A percentile compares a stretch with the other conserved stretches of the same genome.
phyloP scores from a whole-genome alignment of 2,797 vertebrate species.

The Notolepis coatsorum region DNA sequence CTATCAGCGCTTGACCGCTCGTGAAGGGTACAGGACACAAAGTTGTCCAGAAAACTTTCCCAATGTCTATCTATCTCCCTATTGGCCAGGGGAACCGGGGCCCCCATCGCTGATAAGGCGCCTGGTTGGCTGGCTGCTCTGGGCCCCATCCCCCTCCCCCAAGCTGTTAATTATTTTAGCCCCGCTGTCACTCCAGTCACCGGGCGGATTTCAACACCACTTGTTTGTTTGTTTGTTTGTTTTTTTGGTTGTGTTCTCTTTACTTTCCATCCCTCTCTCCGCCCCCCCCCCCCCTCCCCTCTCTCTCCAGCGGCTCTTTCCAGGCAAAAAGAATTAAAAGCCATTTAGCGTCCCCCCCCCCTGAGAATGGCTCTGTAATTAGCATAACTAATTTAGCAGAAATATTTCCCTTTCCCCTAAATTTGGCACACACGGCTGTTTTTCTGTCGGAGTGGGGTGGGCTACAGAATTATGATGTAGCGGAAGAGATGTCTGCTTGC shows the following conservation, averaged over 20 bases:
- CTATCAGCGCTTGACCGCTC: conserved; percentile 64
- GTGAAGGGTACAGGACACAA: conserved; percentile 55
- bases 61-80: conserved; percentile 14
- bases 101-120: conserved; percentile 64
- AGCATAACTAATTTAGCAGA: conserved; percentile 87
- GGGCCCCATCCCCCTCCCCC: conserved; percentile 26
- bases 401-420: conserved; percentile 81
- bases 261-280: conserved; percentile 36
- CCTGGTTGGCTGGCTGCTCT: conserved; percentile 41
- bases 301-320: conserved; percentile 73
- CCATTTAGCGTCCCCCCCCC: conserved; percentile 79
- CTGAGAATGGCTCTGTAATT: conserved; percentile 82
- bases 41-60: conserved; percentile 57
- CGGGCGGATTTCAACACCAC: conserved; percentile 36
- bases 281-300: conserved; percentile 40
- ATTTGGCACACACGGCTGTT: conserved; percentile 50
- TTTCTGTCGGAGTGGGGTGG: conserved; percentile 30
- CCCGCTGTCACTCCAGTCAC: conserved; percentile 58
- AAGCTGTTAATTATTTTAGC: conserved; percentile 53
- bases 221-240: conserved; percentile 56
- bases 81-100: conserved; percentile 20
- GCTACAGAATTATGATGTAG: conserved; percentile 72
- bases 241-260: conserved; percentile 27
- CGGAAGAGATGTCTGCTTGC: conserved; percentile 70
- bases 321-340: conserved; percentile 83